Evolutionary conservation across 2,113 vertebrate genomes (phyloP), one percentile per base, ranked within the genome.

Genomic region (Oryzias curvinotus): DNA sequence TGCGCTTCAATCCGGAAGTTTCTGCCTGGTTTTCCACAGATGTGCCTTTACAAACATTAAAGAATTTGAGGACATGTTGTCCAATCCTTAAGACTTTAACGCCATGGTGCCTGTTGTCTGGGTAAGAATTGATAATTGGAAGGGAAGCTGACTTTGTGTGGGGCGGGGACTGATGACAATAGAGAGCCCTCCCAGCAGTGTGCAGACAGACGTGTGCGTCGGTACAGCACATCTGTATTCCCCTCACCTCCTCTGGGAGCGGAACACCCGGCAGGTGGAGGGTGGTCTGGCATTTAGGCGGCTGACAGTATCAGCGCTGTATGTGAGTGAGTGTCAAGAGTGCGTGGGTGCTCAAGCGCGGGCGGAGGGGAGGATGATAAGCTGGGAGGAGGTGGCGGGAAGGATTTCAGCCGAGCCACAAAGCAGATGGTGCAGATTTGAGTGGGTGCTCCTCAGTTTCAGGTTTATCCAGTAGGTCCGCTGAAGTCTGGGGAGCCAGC

Each of bases 371-470:
- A 50, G 62, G 46, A 43, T 62, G 66, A 45, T 49, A 65, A 45
- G 55, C 7, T 30, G 57, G 23, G 57, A 14, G 58, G 58, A 30
- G 5, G 30, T 1, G 26, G 57, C 41, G 25, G 60, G 59, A 56
- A 78, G 81, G 72, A 71, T 76, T 76, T 78, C 62, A 75, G 71
- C 36, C 55, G 68, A 73, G 68, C 65, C 69, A 77, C 76, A 57
- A 65, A 87, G 81, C 88, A 88, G 84, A 90, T 84, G 81, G 68
- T 85, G 75, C 86, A 85, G 82, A 86, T 86, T 71, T 72, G 84
- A 82, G 85, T 84, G 84, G 85, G 87, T 68, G 84, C 84, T 83
- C 62, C 12, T 77, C 64, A 60, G 70, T 76, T 65, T 80, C 70
- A 80, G 73, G 50, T 79, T 82, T 76, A 80, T 83, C 78, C 82